Evolutionary conservation across 2,113 vertebrate species (phyloP), one percentile per base, ranked within the genome.

Genomic region (Grus americana): DNA sequence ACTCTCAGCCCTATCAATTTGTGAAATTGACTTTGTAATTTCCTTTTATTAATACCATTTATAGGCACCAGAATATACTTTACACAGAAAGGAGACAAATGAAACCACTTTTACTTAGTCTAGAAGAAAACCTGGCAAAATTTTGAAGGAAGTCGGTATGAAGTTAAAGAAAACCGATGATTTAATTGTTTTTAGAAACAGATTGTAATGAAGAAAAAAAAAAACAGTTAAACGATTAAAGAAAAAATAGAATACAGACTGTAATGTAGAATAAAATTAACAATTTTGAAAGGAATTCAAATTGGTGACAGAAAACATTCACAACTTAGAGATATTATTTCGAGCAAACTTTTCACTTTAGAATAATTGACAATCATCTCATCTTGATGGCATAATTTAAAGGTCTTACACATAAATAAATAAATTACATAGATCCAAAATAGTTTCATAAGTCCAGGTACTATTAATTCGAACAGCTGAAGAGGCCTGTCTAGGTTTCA

Each of bases 201-300:
- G 12, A 32, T 46, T 24, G 16, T 62, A 62, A 36, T 52, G 2
- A 66, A 90, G 17, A 54, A 66, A 79, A 93, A 38, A 62, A 19
- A 38, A 16, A 7, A 3, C 4, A 6, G 4, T 21, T 72, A 50
- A 67, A 38, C 0, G 0, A 24, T 79, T 78, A 58, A 92, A 72
- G 24, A 40, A 79, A 73, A 78, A n/a, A 19, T 34, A 34, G 42
- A 59, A 83, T 40, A 32, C 13, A 59, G 12, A 29, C 71, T 52
- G 6, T n/a, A 50, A 49, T 3, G 1, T 66, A 57, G 10, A 65
- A 79, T 66, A 54, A 82, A 83, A 54, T 49, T 12, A 79, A 42
- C 14, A 49, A 4, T 70, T 94, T 68, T 63, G 44, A 44, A 85
- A 85, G 40, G 6, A 81, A 70, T 83, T 72, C 27, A 66, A 19